phyloP scores from a whole-genome alignment of 2,113 vertebrate genomes.

The Labeo catla region DNA sequence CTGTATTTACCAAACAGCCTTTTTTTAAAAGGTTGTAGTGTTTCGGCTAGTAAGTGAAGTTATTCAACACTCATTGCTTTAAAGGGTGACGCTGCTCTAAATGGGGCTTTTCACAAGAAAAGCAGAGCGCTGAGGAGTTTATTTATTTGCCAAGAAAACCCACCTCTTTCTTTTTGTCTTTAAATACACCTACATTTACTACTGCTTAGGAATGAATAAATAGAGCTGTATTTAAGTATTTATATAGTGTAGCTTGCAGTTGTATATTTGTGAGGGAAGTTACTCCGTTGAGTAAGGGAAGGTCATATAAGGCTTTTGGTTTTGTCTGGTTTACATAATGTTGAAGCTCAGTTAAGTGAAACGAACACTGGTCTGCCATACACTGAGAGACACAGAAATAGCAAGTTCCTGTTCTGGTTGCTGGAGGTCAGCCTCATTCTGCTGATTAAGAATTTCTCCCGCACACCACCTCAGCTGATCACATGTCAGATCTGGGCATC shows the following conservation, averaged over 20 bases:
- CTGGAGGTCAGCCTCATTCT: background rate
- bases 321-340: background rate
- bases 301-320: too few species aligned
- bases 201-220: background rate
- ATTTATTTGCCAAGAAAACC: background rate
- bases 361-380: background rate
- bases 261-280: background rate
- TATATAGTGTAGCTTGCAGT: background rate
- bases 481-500: background rate
- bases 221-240: background rate
- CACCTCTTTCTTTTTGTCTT: background rate
- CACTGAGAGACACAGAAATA: background rate
- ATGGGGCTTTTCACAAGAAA: background rate
- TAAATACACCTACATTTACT: background rate
- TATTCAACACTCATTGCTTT: background rate
- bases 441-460: constrained; percentile 23
- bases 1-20: background rate
- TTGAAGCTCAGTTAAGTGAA: background rate
- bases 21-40: background rate
- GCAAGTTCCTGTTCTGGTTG: background rate
- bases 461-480: background rate
- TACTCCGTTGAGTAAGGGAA: background rate
- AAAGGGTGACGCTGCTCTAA: background rate
- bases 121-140: background rate
- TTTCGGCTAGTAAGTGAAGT: background rate